Evolutionary conservation across 2,113 vertebrate genomes (phyloP).

Genomic region (Xiphophorus maculatus): DNA sequence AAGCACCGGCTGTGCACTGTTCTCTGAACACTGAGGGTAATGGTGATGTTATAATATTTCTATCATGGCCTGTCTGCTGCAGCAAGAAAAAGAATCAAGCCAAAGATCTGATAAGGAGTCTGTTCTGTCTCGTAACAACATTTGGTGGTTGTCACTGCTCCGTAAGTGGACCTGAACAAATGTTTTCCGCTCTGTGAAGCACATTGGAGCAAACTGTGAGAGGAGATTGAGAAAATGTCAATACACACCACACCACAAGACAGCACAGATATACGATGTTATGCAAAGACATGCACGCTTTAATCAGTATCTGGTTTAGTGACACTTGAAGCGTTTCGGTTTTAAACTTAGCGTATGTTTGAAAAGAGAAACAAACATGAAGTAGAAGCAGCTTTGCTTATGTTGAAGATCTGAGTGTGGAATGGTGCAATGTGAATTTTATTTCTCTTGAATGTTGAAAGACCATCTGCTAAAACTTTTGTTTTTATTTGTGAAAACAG

Average conservation of each 20-base stretch:
- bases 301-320: neutral
- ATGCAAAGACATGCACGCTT: conserved; percentile 7
- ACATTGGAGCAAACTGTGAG: conserved; percentile 28
- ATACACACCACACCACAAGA: conserved; percentile 6
- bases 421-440: no score
- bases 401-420: no score
- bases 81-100: conserved; percentile 61
- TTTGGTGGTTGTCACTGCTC: conserved; percentile 50
- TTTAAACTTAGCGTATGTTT: neutral
- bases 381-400: neutral
- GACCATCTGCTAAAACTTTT: neutral
- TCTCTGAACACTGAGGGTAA: conserved; percentile 70
- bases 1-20: conserved; percentile 65
- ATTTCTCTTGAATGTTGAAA: neutral
- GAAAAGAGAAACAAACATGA: neutral
- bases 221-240: conserved; percentile 24
- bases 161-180: conserved; percentile 52
- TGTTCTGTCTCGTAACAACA: conserved; percentile 58
- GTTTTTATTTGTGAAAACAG: neutral
- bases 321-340: neutral
- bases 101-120: conserved; percentile 70
- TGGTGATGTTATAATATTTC: conserved; percentile 76
- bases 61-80: conserved; percentile 73
- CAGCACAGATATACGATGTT: conserved; percentile 11
- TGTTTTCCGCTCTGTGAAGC: conserved; percentile 37